Conservation (phyloP, 2,888 invertebrate species). For the Ceraclea dissimilis region DNA sequence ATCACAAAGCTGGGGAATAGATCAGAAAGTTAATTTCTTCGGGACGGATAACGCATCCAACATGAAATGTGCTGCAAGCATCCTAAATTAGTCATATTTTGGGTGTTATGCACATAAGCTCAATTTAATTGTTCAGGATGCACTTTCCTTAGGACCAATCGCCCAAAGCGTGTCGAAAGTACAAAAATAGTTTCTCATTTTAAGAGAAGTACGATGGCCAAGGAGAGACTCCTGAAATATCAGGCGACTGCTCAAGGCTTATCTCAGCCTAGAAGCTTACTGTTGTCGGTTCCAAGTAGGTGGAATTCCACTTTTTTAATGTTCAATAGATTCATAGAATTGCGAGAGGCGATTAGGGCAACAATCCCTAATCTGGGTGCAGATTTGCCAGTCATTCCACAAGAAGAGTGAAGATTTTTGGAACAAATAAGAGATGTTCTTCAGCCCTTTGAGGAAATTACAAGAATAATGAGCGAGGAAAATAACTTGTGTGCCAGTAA, state of each 20-base stretch:
- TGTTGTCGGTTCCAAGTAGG: background rate
- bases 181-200: background rate
- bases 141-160: background rate
- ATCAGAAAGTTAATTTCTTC: background rate
- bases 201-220: background rate
- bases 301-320: background rate
- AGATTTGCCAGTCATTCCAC: background rate
- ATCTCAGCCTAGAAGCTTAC: background rate
- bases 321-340: background rate
- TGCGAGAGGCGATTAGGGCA: background rate
- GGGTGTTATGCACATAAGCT: constrained; percentile 1
- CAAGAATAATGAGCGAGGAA: background rate
- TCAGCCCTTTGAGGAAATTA: background rate
- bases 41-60: background rate
- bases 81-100: background rate
- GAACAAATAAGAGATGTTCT: background rate
- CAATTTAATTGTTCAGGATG: constrained; percentile 1
- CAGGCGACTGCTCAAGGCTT: background rate
- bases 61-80: background rate
- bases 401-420: background rate
- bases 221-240: background rate
- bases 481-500: background rate
- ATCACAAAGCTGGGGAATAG: background rate
- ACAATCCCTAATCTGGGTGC: background rate
- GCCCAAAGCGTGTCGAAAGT: background rate